Evolutionary conservation across 2,113 vertebrate genomes (phyloP), one percentile per base, ranked within the genome.

Genomic region (Dicaeum eximium): DNA sequence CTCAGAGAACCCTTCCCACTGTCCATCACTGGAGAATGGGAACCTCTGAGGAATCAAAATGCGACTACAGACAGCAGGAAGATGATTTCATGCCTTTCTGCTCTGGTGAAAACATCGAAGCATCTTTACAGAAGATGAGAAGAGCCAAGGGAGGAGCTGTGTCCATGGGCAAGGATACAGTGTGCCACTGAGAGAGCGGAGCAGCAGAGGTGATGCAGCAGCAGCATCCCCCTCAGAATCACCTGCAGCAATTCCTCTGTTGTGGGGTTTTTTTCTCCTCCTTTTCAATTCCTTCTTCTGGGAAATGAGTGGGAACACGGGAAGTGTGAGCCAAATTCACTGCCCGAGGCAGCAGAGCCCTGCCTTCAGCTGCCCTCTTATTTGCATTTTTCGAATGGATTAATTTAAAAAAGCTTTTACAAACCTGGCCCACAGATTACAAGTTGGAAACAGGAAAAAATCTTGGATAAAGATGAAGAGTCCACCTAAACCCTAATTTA

Each of bases 151-250:
- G 48, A 67, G 37, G 57, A 30, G 65, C 33, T 28, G 42, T 24
- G 70, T 38, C 88, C 77, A 70, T 2, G 6, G 35, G 58, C 1
- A 7, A 94, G 67, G 64, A 60, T 21, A 23, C 15, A 58, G 51
- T 0, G 0, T 27, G 51, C 47, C 85, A 53, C 73, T 0, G 0
- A 3, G 51, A 47, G 25, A 57, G 33, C 0, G 1, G 65, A 62
- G 60, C 0, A 0, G 40, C 60, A 40, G 9, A 11, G 67, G 27
- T 1, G 58, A 67, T 8, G 50, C 69, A 77, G 24, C 24, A 57
- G 72, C 71, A 79, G 27, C 4, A 3, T 21, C 25, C 9, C 13
- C 5, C 47, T 51, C 44, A 11, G 38, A 79, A 82, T 25, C 53
- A 75, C 66, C 66, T 8, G 13, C 70, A 81, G 61, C 74, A 51